These are phyloP conservation scores for Ceratosolen fusciceps DNA, from an alignment of 1,140 invertebrate genomes.

Conservation along the genomic window DNA sequence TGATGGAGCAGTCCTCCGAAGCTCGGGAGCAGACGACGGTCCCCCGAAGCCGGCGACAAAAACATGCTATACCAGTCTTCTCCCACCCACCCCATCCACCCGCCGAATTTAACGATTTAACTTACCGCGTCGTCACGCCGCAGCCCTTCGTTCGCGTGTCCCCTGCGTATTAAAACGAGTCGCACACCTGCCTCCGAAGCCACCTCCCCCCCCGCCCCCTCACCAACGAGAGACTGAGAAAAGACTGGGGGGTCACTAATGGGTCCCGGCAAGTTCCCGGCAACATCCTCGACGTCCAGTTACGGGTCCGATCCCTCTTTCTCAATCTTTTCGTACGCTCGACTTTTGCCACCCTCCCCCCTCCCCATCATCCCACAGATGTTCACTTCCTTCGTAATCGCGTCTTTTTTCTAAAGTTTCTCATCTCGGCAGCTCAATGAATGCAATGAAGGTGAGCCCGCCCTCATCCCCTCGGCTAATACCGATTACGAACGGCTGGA, in stretches of 20 bases:
- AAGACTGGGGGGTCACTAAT: neutral
- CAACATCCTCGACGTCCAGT: neutral
- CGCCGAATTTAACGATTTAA: slow-evolving; percentile 55
- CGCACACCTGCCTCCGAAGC: no score
- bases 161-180: neutral
- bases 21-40: no score
- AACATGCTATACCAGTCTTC: no score
- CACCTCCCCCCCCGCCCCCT: no score
- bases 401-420: neutral
- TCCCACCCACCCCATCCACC: neutral
- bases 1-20: no score
- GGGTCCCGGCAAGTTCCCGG: no score
- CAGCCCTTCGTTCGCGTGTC: slow-evolving; percentile 56
- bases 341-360: no score
- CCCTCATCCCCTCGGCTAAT: no score
- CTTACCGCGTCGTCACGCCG: slow-evolving; percentile 51
- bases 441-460: neutral
- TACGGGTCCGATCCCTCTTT: neutral
- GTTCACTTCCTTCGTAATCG: neutral
- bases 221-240: neutral
- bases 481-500: no score
- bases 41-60: no score
- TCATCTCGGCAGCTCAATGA: no score
- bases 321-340: neutral
- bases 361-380: neutral